phyloP scores from a whole-genome alignment of 2,113 vertebrate species.

The Syngnathoides biaculeatus region DNA sequence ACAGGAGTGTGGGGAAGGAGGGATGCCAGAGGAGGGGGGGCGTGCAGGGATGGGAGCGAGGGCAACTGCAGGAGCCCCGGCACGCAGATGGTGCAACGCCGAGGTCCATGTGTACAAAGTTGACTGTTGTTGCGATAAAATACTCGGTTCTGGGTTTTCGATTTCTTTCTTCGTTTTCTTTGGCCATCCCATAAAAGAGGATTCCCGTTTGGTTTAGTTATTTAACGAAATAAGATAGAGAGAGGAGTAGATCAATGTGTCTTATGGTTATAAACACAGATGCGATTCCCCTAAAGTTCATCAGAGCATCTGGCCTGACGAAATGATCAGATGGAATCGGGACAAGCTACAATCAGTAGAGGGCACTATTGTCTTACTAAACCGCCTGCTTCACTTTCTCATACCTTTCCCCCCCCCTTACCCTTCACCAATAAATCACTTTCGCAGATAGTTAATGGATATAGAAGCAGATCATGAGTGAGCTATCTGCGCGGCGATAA shows the following conservation, averaged over 20 bases:
- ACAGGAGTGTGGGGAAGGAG: constrained; percentile 70
- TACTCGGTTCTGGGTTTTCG: background rate
- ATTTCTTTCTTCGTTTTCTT: background rate
- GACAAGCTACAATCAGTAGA: constrained; percentile 62
- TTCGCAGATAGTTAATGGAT: constrained; percentile 77
- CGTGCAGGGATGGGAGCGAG: constrained; percentile 25
- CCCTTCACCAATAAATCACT: constrained; percentile 78
- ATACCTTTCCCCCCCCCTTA: constrained; percentile 51
- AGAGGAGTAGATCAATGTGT: background rate
- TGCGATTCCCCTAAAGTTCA: constrained; percentile 16
- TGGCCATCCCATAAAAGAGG: background rate
- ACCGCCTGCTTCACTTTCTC: constrained; percentile 18
- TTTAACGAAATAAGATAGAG: background rate
- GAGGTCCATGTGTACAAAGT: constrained; percentile 13
- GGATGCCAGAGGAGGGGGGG: constrained; percentile 49
- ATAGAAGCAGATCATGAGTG: constrained; percentile 80
- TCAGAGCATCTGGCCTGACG: constrained; percentile 11
- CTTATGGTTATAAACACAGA: background rate
- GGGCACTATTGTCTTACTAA: constrained; percentile 76
- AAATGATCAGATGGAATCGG: constrained; percentile 10
- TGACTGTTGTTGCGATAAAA: background rate
- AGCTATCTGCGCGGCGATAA: constrained; percentile 79
- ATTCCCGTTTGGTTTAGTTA: background rate
- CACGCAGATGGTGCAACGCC: constrained; percentile 22
- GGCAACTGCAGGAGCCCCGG: constrained; percentile 28